phyloP scores from a whole-genome alignment of 2,797 vertebrate genomes.

The Channallabes apus region DNA sequence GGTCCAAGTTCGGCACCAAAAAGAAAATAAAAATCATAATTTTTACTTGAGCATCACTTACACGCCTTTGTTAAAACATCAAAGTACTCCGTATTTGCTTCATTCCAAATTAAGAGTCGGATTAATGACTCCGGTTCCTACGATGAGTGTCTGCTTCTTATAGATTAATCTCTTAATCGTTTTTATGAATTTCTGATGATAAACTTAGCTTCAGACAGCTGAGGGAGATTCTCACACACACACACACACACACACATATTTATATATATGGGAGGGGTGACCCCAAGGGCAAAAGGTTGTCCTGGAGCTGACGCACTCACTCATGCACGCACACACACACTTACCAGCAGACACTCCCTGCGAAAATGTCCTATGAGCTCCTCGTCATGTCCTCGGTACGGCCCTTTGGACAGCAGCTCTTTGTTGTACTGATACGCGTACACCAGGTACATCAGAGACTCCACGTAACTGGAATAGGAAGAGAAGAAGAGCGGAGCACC shows the following conservation, averaged over 20 bases:
- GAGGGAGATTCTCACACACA: too few species aligned
- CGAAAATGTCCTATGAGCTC: constrained; percentile 89
- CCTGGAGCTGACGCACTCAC: constrained; percentile 61
- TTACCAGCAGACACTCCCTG: constrained; percentile 95
- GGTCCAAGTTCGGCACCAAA: neutral
- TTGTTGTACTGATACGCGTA: constrained; percentile 96
- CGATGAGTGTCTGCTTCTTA: neutral
- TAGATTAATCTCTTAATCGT: neutral
- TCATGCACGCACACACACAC: constrained; percentile 59
- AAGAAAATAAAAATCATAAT: too few species aligned
- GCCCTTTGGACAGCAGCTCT: constrained; percentile 89
- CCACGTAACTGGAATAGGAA: constrained; percentile 82
- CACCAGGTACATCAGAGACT: constrained; percentile 93
- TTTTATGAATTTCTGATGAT: neutral
- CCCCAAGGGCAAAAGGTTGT: neutral
- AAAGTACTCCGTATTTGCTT: neutral
- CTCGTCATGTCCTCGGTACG: constrained; percentile 87
- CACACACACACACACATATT: neutral
- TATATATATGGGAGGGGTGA: constrained; percentile 21
- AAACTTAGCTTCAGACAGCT: too few species aligned
- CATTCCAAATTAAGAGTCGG: neutral
- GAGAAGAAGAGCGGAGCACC: constrained; percentile 14
- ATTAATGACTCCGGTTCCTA: neutral
- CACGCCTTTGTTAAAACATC: neutral
- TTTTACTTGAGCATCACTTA: too few species aligned